Evolutionary conservation across 2,113 vertebrate species (phyloP).

Genomic region (Bubalus kerabau): DNA sequence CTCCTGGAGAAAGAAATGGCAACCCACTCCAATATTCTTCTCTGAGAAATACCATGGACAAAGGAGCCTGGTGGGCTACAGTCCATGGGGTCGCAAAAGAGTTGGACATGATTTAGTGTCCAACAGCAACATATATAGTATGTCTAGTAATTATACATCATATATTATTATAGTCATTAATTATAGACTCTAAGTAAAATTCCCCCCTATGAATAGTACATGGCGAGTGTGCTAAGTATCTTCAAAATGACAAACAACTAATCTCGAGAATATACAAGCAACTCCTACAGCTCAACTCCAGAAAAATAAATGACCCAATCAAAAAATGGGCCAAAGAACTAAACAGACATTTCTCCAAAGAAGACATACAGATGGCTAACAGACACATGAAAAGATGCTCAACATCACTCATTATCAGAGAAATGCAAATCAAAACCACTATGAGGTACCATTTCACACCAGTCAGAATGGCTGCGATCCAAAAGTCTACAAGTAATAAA

Average conservation of each 20-base stretch:
- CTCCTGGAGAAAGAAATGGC: background rate
- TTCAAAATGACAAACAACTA: background rate
- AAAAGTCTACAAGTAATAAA: no score
- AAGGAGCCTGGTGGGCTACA: background rate
- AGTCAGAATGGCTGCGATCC: no score
- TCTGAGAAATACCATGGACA: background rate
- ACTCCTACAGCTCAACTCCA: no score
- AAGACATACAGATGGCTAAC: no score
- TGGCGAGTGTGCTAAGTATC: background rate
- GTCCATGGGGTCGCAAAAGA: background rate
- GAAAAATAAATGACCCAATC: no score
- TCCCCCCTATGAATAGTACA: background rate
- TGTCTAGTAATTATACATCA: background rate
- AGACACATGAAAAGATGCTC: no score
- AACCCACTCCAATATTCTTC: background rate
- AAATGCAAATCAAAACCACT: no score
- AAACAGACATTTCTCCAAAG: no score
- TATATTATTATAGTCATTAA: background rate
- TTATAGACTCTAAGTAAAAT: background rate
- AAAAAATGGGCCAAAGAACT: no score
- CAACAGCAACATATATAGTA: background rate
- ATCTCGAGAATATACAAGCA: no score
- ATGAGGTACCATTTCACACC: no score
- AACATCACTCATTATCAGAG: no score
- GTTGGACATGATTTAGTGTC: background rate